phyloP scores from a whole-genome alignment of 2,888 invertebrate genomes.

The Tipula unca region DNA sequence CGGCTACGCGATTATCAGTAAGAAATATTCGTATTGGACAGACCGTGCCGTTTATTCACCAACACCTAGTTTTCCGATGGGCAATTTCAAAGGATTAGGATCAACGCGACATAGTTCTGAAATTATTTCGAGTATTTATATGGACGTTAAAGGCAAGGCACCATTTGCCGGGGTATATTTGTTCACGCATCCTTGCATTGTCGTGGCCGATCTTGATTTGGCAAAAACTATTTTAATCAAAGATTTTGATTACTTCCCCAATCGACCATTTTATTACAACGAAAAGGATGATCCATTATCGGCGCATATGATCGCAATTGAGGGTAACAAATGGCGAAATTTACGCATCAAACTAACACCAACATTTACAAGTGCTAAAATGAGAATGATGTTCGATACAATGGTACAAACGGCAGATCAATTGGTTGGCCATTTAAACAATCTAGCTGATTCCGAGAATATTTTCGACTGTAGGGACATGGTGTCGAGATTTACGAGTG shows the following conservation, averaged over 20 bases:
- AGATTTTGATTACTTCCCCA: slow-evolving; percentile 38
- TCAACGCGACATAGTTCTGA: slow-evolving; percentile 25
- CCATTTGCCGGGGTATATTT: slow-evolving; percentile 34
- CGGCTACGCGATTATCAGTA: not conserved
- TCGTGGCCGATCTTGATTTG: slow-evolving; percentile 33
- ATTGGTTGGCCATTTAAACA: slow-evolving; percentile 29
- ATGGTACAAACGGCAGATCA: slow-evolving; percentile 32
- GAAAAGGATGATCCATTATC: slow-evolving; percentile 36
- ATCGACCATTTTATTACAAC: slow-evolving; percentile 34
- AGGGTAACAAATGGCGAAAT: slow-evolving; percentile 42
- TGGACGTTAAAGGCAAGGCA: slow-evolving; percentile 30
- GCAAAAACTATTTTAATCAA: slow-evolving; percentile 34
- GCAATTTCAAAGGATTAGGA: slow-evolving; percentile 26
- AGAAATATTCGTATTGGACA: not conserved
- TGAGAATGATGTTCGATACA: slow-evolving; percentile 42
- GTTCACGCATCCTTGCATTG: slow-evolving; percentile 28
- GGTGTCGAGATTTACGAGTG: slow-evolving; percentile 42
- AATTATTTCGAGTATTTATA: slow-evolving; percentile 30
- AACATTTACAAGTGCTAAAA: slow-evolving; percentile 44
- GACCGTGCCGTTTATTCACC: not conserved
- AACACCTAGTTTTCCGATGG: slow-evolving; percentile 30
- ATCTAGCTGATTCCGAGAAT: slow-evolving; percentile 24
- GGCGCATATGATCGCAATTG: slow-evolving; percentile 34
- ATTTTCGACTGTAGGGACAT: slow-evolving; percentile 41
- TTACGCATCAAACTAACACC: slow-evolving; percentile 42